A percentile compares a stretch with the other conserved stretches of the same genome.
Conservation (phyloP, 2,113 vertebrate species). For the Eudyptes chrysolophus region DNA sequence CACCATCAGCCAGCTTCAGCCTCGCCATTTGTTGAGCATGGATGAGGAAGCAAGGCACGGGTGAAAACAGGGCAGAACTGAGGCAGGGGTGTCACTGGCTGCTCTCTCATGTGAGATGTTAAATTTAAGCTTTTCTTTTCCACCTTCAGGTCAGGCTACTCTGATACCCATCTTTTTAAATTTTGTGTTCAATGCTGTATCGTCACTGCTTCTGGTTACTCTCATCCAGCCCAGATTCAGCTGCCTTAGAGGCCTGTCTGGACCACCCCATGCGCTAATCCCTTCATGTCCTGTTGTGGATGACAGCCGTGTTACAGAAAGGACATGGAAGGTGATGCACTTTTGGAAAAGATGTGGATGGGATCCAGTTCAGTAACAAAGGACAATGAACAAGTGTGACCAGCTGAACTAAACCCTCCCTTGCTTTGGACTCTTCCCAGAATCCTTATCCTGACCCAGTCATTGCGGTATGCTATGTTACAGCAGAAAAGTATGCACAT, state of each 20-base stretch:
- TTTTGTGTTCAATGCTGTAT: not conserved
- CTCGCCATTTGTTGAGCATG: not conserved
- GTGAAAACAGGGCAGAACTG: not conserved
- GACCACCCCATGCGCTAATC: not conserved
- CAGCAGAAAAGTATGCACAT: not conserved
- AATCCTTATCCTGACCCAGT: not conserved
- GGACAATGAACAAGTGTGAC: not conserved
- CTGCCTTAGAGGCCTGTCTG: not conserved
- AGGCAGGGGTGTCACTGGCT: not conserved
- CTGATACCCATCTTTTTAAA: not conserved
- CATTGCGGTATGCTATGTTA: rapidly evolving
- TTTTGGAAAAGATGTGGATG: not conserved
- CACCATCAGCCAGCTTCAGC: not conserved
- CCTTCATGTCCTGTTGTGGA: rapidly evolving
- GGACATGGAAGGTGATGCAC: rapidly evolving
- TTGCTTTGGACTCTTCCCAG: not conserved
- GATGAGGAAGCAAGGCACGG: not conserved
- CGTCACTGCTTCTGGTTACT: not conserved
- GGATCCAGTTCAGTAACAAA: not conserved
- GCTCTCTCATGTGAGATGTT: not conserved
- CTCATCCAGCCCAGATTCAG: not conserved
- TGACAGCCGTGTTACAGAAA: not conserved
- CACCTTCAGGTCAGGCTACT: not conserved
- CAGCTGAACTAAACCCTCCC: not conserved
- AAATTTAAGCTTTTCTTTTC: not conserved